phyloP scores from a whole-genome alignment of 2,113 vertebrate genomes.

The Rallus limicola region DNA sequence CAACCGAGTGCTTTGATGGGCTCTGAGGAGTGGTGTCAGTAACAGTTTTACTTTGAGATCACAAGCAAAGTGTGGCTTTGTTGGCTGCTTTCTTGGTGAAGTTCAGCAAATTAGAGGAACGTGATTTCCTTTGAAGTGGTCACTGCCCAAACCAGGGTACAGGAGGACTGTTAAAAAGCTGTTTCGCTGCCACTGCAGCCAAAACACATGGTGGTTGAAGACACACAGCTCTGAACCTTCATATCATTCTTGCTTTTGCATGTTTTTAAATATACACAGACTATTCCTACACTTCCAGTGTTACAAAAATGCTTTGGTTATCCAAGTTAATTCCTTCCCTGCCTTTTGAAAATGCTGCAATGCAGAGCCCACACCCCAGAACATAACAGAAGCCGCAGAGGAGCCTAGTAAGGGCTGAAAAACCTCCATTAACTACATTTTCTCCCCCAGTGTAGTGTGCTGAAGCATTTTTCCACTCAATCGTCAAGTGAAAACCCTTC shows the following conservation, averaged over 20 bases:
- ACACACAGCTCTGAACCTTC: neutral
- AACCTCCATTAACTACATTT: slow-evolving; percentile 70
- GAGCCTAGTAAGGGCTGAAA: slow-evolving; percentile 68
- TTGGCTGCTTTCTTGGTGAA: neutral
- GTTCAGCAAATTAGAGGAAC: neutral
- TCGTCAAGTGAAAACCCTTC: neutral
- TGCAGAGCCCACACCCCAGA: slow-evolving; percentile 50
- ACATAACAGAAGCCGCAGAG: slow-evolving; percentile 68
- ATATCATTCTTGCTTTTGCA: neutral
- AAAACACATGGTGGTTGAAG: neutral
- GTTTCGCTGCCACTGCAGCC: neutral
- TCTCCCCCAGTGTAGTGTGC: slow-evolving; percentile 58
- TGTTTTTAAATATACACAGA: neutral
- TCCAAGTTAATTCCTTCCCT: neutral
- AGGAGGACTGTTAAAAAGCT: neutral
- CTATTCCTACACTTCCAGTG: neutral
- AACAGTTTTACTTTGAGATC: neutral
- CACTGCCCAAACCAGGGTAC: neutral
- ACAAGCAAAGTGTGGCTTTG: neutral
- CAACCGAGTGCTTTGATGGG: neutral
- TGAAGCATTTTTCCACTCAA: slow-evolving; percentile 59
- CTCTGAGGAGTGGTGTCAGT: neutral
- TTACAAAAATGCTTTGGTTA: neutral
- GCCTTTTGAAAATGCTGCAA: neutral
- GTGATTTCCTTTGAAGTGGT: neutral